Evolutionary conservation across 2,797 vertebrate species (phyloP).

Genomic region (Melanotaenia nigrans): DNA sequence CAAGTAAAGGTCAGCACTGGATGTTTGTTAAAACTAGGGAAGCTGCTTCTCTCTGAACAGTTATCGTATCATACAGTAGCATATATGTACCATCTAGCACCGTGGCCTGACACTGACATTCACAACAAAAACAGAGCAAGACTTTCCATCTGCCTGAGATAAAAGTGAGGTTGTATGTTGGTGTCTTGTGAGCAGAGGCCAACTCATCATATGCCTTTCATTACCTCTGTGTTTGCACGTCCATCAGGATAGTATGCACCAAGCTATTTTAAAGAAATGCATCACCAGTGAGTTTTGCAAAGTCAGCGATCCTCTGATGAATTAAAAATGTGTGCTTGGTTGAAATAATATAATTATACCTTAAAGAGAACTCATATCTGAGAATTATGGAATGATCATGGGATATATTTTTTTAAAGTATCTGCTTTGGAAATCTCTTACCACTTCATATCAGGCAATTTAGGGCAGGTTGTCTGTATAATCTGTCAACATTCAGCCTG

Average conservation of each 20-base stretch:
- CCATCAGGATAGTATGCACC: slow-evolving; percentile 65
- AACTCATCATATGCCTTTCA: slow-evolving; percentile 55
- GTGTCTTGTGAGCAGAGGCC: slow-evolving; percentile 49
- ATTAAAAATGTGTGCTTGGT: slow-evolving; percentile 79
- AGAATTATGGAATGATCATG: slow-evolving; percentile 48
- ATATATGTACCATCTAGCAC: slow-evolving; percentile 55
- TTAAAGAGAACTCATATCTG: slow-evolving; percentile 64
- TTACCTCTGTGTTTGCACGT: slow-evolving; percentile 67
- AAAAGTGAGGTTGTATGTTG: slow-evolving; percentile 41
- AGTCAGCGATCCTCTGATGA: slow-evolving; percentile 73
- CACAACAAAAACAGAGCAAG: slow-evolving; percentile 39
- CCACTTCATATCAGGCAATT: slow-evolving; percentile 40
- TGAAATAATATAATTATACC: slow-evolving; percentile 76
- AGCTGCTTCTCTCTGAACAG: slow-evolving; percentile 67
- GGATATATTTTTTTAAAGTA: slow-evolving; percentile 34
- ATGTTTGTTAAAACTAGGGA: slow-evolving; percentile 74
- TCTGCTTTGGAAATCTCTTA: slow-evolving; percentile 42
- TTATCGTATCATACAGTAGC: slow-evolving; percentile 66
- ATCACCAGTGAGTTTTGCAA: slow-evolving; percentile 68
- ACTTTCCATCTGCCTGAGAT: slow-evolving; percentile 29
- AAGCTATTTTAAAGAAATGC: slow-evolving; percentile 75
- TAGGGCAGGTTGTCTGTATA: slow-evolving; percentile 52
- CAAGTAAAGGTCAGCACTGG: slow-evolving; percentile 79
- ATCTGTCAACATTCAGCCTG: slow-evolving; percentile 64
- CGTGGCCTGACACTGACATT: slow-evolving; percentile 61